These are phyloP conservation scores for Orchesellides sinensis DNA, from an alignment of 2,888 invertebrate species.

Conservation along the genomic window DNA sequence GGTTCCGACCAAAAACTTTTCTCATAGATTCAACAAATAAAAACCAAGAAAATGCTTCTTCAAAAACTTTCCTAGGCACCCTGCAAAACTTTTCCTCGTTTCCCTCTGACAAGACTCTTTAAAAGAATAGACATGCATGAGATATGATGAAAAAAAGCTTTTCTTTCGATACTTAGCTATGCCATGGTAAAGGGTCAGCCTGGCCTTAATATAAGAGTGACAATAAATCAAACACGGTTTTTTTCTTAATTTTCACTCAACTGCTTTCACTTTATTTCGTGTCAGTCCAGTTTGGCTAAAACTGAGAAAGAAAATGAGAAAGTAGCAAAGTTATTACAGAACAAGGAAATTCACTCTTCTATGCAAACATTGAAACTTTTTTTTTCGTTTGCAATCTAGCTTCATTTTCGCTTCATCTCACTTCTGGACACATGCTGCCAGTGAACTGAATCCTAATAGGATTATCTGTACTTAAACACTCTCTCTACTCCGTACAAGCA, in stretches of 20 bases:
- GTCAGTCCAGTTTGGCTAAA: neutral
- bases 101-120: neutral
- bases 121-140: neutral
- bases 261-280: neutral
- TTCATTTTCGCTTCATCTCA: constrained; percentile 30
- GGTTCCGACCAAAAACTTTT: constrained; percentile 6
- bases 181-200: constrained; percentile 19
- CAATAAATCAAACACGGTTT: constrained; percentile 38
- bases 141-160: neutral
- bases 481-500: too few species aligned
- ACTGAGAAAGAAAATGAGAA: neutral
- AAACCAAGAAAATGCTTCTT: neutral
- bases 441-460: constrained; percentile 9
- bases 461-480: constrained; percentile 32
- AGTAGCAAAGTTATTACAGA: constrained; percentile 14
- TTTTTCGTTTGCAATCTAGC: constrained; percentile 4
- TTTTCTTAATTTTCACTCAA: neutral
- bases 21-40: neutral
- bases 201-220: constrained; percentile 40
- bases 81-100: constrained; percentile 13
- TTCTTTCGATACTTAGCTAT: constrained; percentile 14
- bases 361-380: constrained; percentile 41
- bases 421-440: constrained; percentile 48
- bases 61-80: neutral
- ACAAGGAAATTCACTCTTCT: constrained; percentile 62